Evolutionary conservation across 2,797 vertebrate genomes (phyloP).

Genomic region (Peromyscus eremicus): DNA sequence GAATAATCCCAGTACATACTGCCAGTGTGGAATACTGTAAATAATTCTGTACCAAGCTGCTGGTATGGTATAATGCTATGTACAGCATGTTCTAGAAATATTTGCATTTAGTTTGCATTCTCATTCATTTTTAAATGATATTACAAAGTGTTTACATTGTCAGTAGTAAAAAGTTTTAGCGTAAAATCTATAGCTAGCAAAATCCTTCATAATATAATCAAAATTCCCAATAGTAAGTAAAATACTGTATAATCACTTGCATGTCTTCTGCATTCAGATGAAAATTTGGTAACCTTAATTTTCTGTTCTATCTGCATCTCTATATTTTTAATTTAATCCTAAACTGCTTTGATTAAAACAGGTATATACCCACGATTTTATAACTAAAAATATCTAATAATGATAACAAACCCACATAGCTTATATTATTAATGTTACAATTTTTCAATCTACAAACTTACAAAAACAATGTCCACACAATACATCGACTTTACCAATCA

Average conservation of each 20-base stretch:
- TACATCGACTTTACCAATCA: background rate
- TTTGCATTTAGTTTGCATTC: background rate
- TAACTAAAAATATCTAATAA: constrained; percentile 4
- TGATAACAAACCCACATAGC: background rate
- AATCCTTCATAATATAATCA: background rate
- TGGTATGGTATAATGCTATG: background rate
- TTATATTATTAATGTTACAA: background rate
- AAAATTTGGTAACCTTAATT: background rate
- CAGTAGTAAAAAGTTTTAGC: background rate
- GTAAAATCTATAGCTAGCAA: background rate
- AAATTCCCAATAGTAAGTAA: constrained; percentile 34
- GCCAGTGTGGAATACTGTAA: background rate
- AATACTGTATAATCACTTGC: background rate
- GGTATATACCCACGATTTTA: background rate
- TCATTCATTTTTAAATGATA: background rate
- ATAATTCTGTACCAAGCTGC: background rate
- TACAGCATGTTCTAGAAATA: background rate
- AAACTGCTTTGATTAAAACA: background rate
- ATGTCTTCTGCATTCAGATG: background rate
- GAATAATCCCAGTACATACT: background rate
- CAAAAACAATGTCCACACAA: background rate
- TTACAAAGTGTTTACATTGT: background rate
- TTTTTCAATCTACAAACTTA: background rate
- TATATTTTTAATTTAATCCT: constrained; percentile 20
- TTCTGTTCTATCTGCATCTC: background rate